Evolutionary conservation across 2,888 invertebrate genomes (phyloP).

Genomic region (Psylliodes chrysocephalus): DNA sequence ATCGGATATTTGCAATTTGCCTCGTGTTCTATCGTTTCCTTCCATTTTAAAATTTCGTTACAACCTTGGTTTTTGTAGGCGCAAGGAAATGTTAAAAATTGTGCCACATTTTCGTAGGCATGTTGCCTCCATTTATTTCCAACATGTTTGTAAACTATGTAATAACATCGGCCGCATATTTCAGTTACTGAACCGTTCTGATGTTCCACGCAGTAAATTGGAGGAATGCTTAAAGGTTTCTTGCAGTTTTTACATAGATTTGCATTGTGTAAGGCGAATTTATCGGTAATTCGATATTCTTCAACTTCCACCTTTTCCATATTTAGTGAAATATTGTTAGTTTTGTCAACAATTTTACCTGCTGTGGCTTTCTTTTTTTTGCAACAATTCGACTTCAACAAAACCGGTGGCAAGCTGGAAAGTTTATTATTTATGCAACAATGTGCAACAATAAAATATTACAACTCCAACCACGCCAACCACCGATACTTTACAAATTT

Average conservation of each 20-base stretch:
- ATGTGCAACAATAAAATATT: too few relatives aligned
- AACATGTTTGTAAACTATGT: conserved; percentile 8
- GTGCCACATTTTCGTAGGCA: conserved; percentile 43
- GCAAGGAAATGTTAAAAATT: conserved; percentile 46
- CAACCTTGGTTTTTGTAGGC: conserved; percentile 45
- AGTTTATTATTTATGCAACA: too few relatives aligned
- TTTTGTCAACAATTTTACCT: too few relatives aligned
- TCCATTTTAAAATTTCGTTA: conserved; percentile 36
- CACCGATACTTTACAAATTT: too few relatives aligned
- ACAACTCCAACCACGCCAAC: too few relatives aligned
- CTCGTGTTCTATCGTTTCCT: conserved; percentile 27
- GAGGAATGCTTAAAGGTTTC: conserved; percentile 41
- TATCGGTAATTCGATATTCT: conserved; percentile 37
- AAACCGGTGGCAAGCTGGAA: too few relatives aligned
- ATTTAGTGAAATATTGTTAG: neutral
- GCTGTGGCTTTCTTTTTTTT: too few relatives aligned
- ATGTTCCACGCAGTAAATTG: conserved; percentile 35
- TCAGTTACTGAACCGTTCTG: conserved; percentile 25
- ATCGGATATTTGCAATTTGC: neutral
- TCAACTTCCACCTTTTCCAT: conserved; percentile 12
- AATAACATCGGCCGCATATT: conserved; percentile 45
- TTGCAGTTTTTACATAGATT: conserved; percentile 40
- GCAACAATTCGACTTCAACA: too few relatives aligned
- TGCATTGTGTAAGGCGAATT: conserved; percentile 30
- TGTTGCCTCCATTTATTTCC: conserved; percentile 38